A percentile compares a stretch with the other conserved stretches of the same genome.
phyloP scores from a whole-genome alignment of 2,113 vertebrate genomes.

The Oryzias javanicus region DNA sequence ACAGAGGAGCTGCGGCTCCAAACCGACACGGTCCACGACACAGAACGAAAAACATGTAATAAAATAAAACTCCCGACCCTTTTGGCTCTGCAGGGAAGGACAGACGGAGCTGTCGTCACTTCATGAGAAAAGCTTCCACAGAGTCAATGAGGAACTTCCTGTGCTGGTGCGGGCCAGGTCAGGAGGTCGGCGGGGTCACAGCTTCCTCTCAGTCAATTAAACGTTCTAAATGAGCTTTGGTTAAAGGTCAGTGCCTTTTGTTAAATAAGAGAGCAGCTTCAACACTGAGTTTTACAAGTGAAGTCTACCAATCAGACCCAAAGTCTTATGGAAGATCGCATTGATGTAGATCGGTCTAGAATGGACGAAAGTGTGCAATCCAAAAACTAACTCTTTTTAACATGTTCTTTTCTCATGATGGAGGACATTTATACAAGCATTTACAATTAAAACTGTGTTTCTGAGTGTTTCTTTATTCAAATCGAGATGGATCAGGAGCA shows the following conservation, averaged over 20 bases:
- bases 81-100: conserved; percentile 16
- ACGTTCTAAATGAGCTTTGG: conserved; percentile 35
- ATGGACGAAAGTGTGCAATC: too few relatives aligned
- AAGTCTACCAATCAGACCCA: conserved; percentile 1
- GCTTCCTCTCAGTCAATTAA: conserved; percentile 53
- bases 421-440: too few relatives aligned
- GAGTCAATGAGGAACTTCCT: conserved; percentile 61
- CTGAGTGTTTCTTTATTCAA: too few relatives aligned
- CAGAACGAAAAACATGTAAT: conserved; percentile 7
- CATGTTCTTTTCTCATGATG: too few relatives aligned
- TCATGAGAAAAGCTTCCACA: conserved; percentile 35
- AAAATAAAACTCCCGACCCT: conserved; percentile 20
- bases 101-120: conserved; percentile 29
- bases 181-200: conserved; percentile 50
- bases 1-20: not conserved
- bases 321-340: not conserved
- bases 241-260: conserved; percentile 49
- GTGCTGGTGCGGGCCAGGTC: conserved; percentile 48
- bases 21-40: conserved; percentile 1
- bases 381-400: too few relatives aligned
- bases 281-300: conserved; percentile 10
- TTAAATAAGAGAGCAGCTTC: conserved; percentile 23
- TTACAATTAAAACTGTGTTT: too few relatives aligned
- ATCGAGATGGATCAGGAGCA: too few relatives aligned
- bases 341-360: too few relatives aligned